Evolutionary conservation across 64 coral and sea anemone genomes (phyloP), one percentile per base, ranked within the genome.

Genomic region (Catalaphyllia jardinei): DNA sequence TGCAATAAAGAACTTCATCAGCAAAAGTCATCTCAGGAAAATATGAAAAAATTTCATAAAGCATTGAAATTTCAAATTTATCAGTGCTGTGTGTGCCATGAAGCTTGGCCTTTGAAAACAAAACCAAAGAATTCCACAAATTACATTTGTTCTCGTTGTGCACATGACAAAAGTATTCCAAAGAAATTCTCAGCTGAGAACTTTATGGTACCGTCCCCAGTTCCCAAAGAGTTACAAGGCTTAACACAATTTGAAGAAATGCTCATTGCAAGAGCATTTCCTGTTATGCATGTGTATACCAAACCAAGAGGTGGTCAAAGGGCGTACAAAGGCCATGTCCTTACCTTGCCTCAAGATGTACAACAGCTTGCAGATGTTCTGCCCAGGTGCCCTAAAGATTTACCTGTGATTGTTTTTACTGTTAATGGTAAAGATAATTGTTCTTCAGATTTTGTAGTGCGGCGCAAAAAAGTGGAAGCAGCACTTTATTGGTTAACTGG

Each of bases 41-140:
- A 90, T 67, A 90, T 90, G 78, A 14, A 60, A 52, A 60, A 90
- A 8, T 90, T 90, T 83, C 89, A 90, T 74, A 83, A 90, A 10
- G 73, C 78, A 31, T 35, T 90, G 2, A 80, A 90, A 50, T 90
- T 42, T 42, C 72, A 90, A 2, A 90, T 83, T 35, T 54, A 57
- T 74, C 49, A 60, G 4, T 90, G 89, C 74, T 13, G 73, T 17
- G 42, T 90, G 0, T 82, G 89, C 67, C 78, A 74, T 75, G 89
- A 90, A 73, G 89, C 78, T 52, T 90, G 78, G 89, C 89, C 78
- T 22, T 73, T 83, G 73, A 22, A 75, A 79, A 90, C 24, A 74
- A 10, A 19, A 0, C 50, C 24, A 62, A 78, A 90, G 46, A 31
- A 10, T 76, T 39, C 50, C 55, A 0, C 11, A 1, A 54, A 7